Percentiles rank a stretch among this genome's conserved stretches.
Conservation (phyloP, 2,888 invertebrate genomes). For the Myopa tessellatipennis region DNA sequence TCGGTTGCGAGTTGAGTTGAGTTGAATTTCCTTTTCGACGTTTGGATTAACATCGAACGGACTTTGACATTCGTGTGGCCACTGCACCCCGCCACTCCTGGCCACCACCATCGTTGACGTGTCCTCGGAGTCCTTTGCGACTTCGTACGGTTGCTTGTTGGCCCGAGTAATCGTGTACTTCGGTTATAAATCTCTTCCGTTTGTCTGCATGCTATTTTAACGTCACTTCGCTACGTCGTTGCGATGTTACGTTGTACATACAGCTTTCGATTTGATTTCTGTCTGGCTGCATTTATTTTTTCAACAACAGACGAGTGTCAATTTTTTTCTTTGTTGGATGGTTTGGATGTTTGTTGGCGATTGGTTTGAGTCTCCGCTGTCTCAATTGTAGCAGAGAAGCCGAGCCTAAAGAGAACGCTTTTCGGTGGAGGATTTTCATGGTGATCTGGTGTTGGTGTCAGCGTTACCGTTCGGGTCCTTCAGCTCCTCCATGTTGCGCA, state of each 20-base stretch:
- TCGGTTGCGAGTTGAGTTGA: not conserved
- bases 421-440: too few relatives aligned
- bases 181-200: conserved; percentile 38
- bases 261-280: not conserved
- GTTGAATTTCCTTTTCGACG: not conserved
- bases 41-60: conserved; percentile 27
- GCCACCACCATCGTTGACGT: not conserved
- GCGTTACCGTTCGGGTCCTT: too few relatives aligned
- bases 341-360: not conserved
- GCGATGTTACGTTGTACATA: not conserved
- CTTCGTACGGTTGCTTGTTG: conserved; percentile 17
- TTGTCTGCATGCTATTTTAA: conserved; percentile 18
- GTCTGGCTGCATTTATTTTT: not conserved
- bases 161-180: conserved; percentile 36
- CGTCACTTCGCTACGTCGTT: not conserved
- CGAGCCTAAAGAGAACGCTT: not conserved
- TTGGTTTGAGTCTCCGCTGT: conserved; percentile 1
- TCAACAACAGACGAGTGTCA: not conserved
- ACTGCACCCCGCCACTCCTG: not conserved
- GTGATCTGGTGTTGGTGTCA: too few relatives aligned
- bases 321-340: not conserved
- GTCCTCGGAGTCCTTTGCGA: not conserved
- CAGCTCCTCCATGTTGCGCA: too few relatives aligned
- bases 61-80: not conserved
- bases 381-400: not conserved